Evolutionary conservation across 2,797 vertebrate species (phyloP), one percentile per base, ranked within the genome.

Genomic region (Holocentrus rufus): DNA sequence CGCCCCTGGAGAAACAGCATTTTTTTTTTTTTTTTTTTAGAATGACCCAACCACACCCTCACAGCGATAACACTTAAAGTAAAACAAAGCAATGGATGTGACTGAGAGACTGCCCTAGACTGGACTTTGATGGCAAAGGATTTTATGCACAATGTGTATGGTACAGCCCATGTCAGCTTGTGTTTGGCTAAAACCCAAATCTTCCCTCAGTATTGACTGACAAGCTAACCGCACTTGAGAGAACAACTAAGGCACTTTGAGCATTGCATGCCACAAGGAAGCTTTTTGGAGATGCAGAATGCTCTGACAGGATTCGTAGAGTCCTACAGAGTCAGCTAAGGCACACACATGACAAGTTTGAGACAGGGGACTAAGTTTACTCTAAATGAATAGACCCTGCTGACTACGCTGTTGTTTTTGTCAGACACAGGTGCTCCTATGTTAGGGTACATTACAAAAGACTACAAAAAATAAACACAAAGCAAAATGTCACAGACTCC

Each of bases 71-170:
- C 78, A 1, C 1, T 54, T 25, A 82, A 85, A 7, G 17, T 88
- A 1, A 81, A 78, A 11, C 1, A 0, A 5, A 14, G 65, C 2
- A 85, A 71, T 10, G 9, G 44, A 30, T 83, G 82, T 79, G 76
- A 73, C 52, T 87, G 79, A 65, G 18, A 65, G 0, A 85, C 53
- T 1, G 68, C 58, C 2, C 46, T 84, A 5, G 75, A 84, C 20
- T 90, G 81, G 78, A 80, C 81, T 0, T 57, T 83, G 0, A 83
- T 84, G 81, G 77, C 78, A 1, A 81, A 82, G 25, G 86, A 86
- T 36, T 27, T 20, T 22, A 69, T 87, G 82, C 30, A 53, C 0
- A 83, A 65, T 79, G 68, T 83, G 1, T 71, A 85, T 74, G 76
- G 74, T 82, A 72, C 55, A 81, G 71, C 7, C 63, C 75, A 18